Evolutionary conservation across 1,140 invertebrate genomes (phyloP).

Genomic region (Mylabris phalerata): DNA sequence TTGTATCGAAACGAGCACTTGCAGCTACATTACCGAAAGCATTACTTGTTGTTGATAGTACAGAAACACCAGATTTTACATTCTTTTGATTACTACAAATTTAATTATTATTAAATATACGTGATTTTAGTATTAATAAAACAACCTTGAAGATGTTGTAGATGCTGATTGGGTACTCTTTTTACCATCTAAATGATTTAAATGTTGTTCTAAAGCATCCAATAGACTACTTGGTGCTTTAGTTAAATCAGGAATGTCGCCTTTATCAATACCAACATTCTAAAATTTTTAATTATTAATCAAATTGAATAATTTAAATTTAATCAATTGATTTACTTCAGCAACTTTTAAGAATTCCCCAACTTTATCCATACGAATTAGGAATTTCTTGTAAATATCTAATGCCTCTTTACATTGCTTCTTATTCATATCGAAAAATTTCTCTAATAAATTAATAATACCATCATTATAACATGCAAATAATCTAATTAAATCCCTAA

Average conservation of each 20-base stretch:
- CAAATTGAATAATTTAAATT: no score
- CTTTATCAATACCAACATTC: conserved; percentile 97
- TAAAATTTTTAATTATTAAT: no score
- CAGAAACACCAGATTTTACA: conserved; percentile 83
- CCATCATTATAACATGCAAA: conserved; percentile 99
- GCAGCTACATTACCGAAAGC: conserved; percentile 70
- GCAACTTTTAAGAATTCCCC: conserved; percentile 97
- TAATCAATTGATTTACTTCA: conserved; percentile 43
- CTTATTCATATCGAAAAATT: conserved; percentile 99
- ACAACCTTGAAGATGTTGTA: conserved; percentile 46
- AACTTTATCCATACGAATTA: conserved; percentile 97
- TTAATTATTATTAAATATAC: no score
- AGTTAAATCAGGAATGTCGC: conserved; percentile 97
- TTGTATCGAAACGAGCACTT: conserved; percentile 61
- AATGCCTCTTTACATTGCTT: conserved; percentile 96
- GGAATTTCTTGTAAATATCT: conserved; percentile 98
- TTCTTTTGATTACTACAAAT: conserved; percentile 57
- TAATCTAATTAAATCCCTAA: conserved; percentile 94
- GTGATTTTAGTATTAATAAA: no score
- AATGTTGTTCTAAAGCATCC: conserved; percentile 95
- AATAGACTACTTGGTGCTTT: conserved; percentile 98
- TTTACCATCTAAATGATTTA: conserved; percentile 87
- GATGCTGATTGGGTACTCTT: conserved; percentile 66
- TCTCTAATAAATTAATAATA: conserved; percentile 97
- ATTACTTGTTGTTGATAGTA: conserved; percentile 79